Base-by-base conservation (phyloP, 1,140 invertebrate species). In the Oncopodura yosiiana region DNA sequence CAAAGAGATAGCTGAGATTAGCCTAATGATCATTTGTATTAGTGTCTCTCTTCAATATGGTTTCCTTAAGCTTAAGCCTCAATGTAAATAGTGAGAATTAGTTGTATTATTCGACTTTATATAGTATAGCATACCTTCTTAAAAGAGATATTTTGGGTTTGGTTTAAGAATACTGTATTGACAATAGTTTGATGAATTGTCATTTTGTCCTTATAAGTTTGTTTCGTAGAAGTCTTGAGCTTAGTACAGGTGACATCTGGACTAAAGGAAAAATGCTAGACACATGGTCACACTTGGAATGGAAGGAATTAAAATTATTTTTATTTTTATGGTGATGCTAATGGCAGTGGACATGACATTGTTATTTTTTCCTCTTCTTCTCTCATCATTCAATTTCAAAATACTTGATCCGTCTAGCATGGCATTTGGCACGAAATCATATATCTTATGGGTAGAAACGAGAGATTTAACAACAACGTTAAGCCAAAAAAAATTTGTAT, bases 1-100 rank as follows among this genome's bases (percentile, higher is more conserved):
- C 14, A 39, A 36, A 50, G 37, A 30, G n/a, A n/a, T n/a, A 24
- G 45, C 16, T 21, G 3, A 41, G 49, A 51, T 51, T 51, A 51
- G 34, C 23, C 23, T 55, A 55, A 55, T 55, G 53, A 55, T 49
- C 53, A 11, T 49, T 55, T 55, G 53, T 34, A 8, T n/a, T n/a
- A n/a, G n/a, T 53, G 30, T 34, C 50, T 16, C 19, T 16, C 41
- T 43, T n/a, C 41, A n/a, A n/a, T n/a, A n/a, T n/a, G n/a, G n/a
- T n/a, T n/a, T n/a, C n/a, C n/a, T n/a, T n/a, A n/a, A n/a, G n/a
- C n/a, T n/a, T n/a, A n/a, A n/a, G n/a, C n/a, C n/a, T n/a, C n/a
- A n/a, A n/a, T n/a, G n/a, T n/a, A n/a, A n/a, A 39, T 16, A 18
- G 18, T 18, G 18, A 24, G 34, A 32, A 21, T 36, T 23, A 30